These are phyloP conservation scores for Pinctada fucata DNA, from an alignment of 2,888 invertebrate species.

Conservation along the genomic window DNA sequence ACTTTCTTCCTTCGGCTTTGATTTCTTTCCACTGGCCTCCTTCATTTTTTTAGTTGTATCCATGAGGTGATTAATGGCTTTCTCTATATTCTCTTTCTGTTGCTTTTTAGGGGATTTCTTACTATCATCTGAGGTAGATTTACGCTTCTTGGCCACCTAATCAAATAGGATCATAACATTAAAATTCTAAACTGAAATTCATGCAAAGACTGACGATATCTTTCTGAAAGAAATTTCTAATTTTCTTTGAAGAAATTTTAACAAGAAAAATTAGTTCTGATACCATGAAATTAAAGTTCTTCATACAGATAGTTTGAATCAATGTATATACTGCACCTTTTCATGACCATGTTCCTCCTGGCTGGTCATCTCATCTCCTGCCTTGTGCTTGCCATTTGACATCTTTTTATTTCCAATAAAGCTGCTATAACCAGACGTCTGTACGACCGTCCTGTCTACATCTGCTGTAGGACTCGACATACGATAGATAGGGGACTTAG, in stretches of 20 bases:
- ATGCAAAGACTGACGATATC: too few species aligned
- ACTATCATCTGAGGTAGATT: conserved; percentile 12
- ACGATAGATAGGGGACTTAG: conserved; percentile 31
- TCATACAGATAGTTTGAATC: too few species aligned
- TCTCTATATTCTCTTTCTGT: conserved; percentile 15
- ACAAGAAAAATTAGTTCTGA: too few species aligned
- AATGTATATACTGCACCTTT: too few species aligned
- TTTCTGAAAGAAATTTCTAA: too few species aligned
- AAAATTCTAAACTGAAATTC: too few species aligned
- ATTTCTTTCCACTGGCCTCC: neutral
- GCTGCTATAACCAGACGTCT: conserved; percentile 54
- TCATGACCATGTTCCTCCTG: too few species aligned
- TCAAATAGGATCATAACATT: too few species aligned
- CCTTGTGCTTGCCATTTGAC: conserved; percentile 1
- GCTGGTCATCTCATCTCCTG: neutral
- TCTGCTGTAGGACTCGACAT: conserved; percentile 34
- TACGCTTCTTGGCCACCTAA: neutral
- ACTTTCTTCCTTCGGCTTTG: neutral
- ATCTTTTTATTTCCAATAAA: conserved; percentile 39
- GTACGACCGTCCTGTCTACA: conserved; percentile 48
- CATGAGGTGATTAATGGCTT: conserved; percentile 2
- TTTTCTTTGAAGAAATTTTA: too few species aligned
- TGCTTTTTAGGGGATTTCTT: conserved; percentile 23
- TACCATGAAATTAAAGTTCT: too few species aligned
- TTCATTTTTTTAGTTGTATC: neutral